Base-by-base conservation (phyloP, 2,797 vertebrate genomes). In the Ptychobarbus kaznakovi region DNA sequence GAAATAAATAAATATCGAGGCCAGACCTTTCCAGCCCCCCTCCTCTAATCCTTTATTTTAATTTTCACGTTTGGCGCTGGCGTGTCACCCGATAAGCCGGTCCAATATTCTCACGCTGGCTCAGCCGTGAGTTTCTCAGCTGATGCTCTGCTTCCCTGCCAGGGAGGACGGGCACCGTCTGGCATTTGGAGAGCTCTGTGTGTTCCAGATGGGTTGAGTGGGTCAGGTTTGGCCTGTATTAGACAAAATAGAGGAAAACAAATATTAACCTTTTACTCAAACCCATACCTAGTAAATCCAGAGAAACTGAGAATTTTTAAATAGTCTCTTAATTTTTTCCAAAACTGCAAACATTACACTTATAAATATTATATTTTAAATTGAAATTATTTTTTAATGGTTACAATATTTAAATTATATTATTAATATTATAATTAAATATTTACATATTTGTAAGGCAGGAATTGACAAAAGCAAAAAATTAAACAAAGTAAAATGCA, bases 41-140 rank as follows among this genome's bases (percentile, higher is more conserved):
- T 53, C 78, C 76, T 68, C 76, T 89, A 92, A 90, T 90, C 90
- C 90, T 87, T 90, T 90, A 83, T 92, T 92, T 93, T 92, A 90
- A 93, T 94, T 93, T 93, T 90, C 88, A 87, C 91, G 87, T 90
- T 90, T 90, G 85, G 81, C 84, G 87, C 90, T 92, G 92, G 92
- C 91, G 84, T 92, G 90, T 90, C 90, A 91, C 89, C 91, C 90
- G 92, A 93, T 93, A 94, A 93, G 89, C 93, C 86, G 56, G 87
- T 91, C 91, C 90, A 94, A 90, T 92, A 92, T 93, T 94, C 92
- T 91, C 92, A 93, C 88, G 90, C 87, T 87, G 91, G 83, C 89
- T 90, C 89, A 86, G 89, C 87, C 84, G 66, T 86, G 86, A 87
- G 87, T 88, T 86, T 90, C 87, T 91, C 91, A 88, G 90, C 86